Evolutionary conservation across 2,888 invertebrate species (phyloP).

Genomic region (Ypsolopha scabrella): DNA sequence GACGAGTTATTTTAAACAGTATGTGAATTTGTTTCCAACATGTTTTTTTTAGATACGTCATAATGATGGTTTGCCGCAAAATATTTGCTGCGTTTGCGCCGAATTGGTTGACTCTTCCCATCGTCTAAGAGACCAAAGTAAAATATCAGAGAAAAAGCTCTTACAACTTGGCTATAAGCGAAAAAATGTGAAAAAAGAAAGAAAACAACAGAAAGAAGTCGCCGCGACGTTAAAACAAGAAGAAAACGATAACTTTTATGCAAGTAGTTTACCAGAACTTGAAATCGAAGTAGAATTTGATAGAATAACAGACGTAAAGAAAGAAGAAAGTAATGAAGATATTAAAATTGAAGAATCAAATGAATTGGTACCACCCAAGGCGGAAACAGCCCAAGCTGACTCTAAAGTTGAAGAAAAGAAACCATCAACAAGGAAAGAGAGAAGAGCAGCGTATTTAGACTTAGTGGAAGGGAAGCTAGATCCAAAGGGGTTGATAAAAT

Average conservation of each 20-base stretch:
- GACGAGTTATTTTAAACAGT: too few relatives aligned
- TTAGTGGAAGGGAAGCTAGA: constrained; percentile 20
- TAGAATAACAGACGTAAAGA: background rate
- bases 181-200: background rate
- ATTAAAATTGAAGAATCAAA: background rate
- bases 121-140: constrained; percentile 9
- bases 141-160: constrained; percentile 9
- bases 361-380: background rate
- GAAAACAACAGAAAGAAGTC: background rate
- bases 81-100: constrained; percentile 12
- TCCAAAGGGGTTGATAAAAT: constrained; percentile 18
- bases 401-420: background rate
- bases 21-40: background rate
- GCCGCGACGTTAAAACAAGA: background rate
- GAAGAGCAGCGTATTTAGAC: constrained; percentile 16
- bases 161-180: constrained; percentile 4
- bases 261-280: background rate
- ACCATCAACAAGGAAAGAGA: constrained; percentile 11
- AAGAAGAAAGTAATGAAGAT: background rate
- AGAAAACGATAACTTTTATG: background rate
- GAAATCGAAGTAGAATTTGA: constrained; percentile 1
- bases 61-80: constrained; percentile 15
- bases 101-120: constrained; percentile 9
- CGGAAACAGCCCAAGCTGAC: background rate
- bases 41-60: constrained; percentile 6